Percentiles rank a stretch among this genome's conserved stretches.
Conservation (phyloP, 2,888 invertebrate genomes). For the Scrobipalpa atriplicella region DNA sequence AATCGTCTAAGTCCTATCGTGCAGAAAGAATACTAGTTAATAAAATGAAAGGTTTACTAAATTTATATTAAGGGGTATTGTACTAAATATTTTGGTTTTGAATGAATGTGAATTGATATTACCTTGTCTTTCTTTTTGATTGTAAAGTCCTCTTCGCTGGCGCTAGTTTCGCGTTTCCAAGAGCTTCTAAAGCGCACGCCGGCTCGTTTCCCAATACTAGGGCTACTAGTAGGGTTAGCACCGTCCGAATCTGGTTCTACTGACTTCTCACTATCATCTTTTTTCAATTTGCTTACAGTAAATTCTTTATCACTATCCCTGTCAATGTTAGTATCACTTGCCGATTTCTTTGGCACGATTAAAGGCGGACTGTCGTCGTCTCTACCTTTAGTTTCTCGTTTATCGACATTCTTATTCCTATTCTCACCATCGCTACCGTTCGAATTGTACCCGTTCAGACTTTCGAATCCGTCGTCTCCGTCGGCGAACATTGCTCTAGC, state of each 20-base stretch:
- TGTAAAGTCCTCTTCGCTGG: conserved; percentile 67
- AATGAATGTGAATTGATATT: conserved; percentile 31
- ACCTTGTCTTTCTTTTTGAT: conserved; percentile 69
- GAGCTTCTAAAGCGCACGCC: conserved; percentile 72
- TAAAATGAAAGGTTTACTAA: conserved; percentile 7
- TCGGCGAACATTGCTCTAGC: conserved; percentile 66
- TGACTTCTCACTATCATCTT: conserved; percentile 68
- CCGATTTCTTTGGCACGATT: conserved; percentile 36
- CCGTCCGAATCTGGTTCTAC: conserved; percentile 66
- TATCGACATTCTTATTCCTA: conserved; percentile 43
- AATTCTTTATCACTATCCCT: conserved; percentile 47
- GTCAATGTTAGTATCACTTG: conserved; percentile 36
- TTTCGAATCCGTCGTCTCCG: conserved; percentile 93
- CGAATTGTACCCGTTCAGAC: conserved; percentile 91
- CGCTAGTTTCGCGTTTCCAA: conserved; percentile 64
- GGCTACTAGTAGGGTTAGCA: conserved; percentile 59
- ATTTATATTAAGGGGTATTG: conserved; percentile 10
- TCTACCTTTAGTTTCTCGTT: conserved; percentile 25
- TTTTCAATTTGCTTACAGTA: conserved; percentile 30
- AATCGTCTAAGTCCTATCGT: conserved; percentile 27
- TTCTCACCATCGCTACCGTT: conserved; percentile 83
- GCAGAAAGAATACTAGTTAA: conserved; percentile 19
- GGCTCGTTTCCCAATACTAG: conserved; percentile 58
- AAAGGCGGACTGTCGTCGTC: conserved; percentile 39
- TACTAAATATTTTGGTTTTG: neutral